Base-by-base conservation (phyloP, 2,888 invertebrate species). In the Colletes collaris region DNA sequence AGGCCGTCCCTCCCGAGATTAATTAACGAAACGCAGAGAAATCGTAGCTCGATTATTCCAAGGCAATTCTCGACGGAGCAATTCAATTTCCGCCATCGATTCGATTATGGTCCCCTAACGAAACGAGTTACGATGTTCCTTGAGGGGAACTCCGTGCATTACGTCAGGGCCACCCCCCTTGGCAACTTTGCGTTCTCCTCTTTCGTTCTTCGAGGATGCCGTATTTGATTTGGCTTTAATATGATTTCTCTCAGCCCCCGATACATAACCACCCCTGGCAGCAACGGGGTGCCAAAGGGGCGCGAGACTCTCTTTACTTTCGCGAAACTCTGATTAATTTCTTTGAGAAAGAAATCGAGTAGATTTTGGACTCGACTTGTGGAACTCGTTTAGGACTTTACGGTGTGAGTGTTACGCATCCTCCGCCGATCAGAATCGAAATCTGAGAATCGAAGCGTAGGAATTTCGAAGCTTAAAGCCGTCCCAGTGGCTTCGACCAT, bases 151-250 rank as follows among this genome's bases (percentile, higher is more conserved):
- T 40, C 67, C 76, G 65, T 8, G 55, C 37, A 50, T 79, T 60
- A 72, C 72, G 53, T 65, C 72, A 27, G 52, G 16, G 40, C n/a
- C 56, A 4, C 16, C 27, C 27, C 27, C 27, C 2, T 2, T 68
- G 63, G 53, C 52, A 78, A 78, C 64, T 78, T 78, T 65, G 53
- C 77, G 50, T 71, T 71, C 63, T 65, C 65, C 56, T 27, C 56
- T 76, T 63, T 78, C 58, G 75, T 74, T 75, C 70, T 35, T 64
- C 69, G 19, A 44, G 58, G 75, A 69, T 62, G 84, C 64, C 55
- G 58, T 78, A 81, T 87, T 85, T 85, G 86, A 87, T 87, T 87
- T 71, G 78, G 68, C 70, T 78, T 73, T 86, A 86, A 86, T 80
- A 67, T 85, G 78, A 87, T 85, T 85, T 80, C 82, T 58, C 63